Base-by-base conservation (phyloP, 1,140 invertebrate species). In the Drosophila sechellia region DNA sequence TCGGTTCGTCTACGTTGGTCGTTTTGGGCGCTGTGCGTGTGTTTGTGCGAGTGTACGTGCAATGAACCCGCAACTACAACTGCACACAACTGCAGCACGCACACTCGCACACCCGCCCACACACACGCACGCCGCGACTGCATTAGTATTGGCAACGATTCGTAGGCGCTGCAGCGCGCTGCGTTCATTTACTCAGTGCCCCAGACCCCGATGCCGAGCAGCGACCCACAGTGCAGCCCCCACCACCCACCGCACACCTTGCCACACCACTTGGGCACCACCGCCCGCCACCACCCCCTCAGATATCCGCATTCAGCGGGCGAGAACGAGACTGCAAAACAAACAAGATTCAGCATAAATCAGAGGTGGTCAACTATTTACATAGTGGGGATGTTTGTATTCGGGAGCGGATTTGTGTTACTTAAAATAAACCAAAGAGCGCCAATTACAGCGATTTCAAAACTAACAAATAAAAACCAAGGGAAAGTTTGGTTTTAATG, bases 11-110 rank as follows among this genome's bases (percentile, higher is more conserved):
- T 58, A 72, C 77, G 78, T 68, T 57, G 73, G 42, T 52, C 63
- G 81, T 64, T 81, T 85, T 85, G 55, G 72, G 72, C 48, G 72
- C 50, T 56, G 45, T 70, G 52, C 45, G 39, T 52, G 43, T 53
- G 45, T 43, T 25, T 37, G 75, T 77, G 66, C 45, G 17, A 52
- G 46, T 71, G 64, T 86, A 85, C 81, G 81, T 86, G 81, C 81
- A 85, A 81, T 85, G 81, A 85, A 85, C 81, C 57, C 81, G 71
- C 77, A 79, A 74, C 69, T 77, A 71, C 66, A 78, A 72, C 75
- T 71, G 53, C 75, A 74, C 52, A 69, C 56, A 79, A 70, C 50
- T 70, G 65, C 71, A 81, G 43, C 68, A 55, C 69, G 56, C 34
- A 46, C 48, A 20, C 53, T 31, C 54, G 39, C 53, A 35, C 52